These are phyloP conservation scores for Eugnorisma glareosa DNA, from an alignment of 2,888 invertebrate species.

Conservation along the genomic window DNA sequence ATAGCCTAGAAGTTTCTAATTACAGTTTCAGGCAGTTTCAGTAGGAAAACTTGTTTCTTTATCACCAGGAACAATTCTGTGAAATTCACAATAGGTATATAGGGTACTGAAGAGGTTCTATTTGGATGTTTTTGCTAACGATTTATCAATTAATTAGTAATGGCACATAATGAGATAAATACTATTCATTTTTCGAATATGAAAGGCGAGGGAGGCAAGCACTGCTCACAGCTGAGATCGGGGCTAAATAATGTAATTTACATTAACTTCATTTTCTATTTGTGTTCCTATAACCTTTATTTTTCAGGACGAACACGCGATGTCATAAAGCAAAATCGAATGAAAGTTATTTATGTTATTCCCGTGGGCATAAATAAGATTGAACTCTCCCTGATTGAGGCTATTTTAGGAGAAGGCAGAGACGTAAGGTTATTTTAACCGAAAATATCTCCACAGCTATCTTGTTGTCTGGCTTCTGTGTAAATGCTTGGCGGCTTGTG, in stretches of 20 bases:
- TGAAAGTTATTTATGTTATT: conserved; percentile 26
- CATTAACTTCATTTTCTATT: neutral
- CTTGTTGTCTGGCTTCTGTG: neutral
- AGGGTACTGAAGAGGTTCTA: neutral
- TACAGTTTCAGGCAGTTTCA: conserved; percentile 1
- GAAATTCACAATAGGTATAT: neutral
- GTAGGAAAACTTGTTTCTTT: conserved; percentile 11
- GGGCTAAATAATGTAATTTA: neutral
- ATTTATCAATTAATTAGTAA: neutral
- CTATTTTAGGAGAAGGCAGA: neutral
- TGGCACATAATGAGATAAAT: neutral
- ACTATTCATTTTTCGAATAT: neutral
- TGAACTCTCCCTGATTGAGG: neutral
- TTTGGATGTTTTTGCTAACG: neutral
- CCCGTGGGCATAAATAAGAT: conserved; percentile 13
- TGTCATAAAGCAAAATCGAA: neutral
- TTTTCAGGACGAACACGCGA: neutral
- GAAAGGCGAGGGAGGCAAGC: neutral
- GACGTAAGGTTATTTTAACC: neutral
- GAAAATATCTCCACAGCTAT: neutral
- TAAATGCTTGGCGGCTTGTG: neutral
- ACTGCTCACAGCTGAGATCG: neutral
- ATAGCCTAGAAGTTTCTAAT: conserved; percentile 20
- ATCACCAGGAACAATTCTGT: neutral
- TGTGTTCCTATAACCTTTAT: neutral